Percentiles rank a stretch among this genome's conserved stretches.
These are phyloP conservation scores for Heterohyrax brucei DNA, from an alignment of 2,797 vertebrate species.

Conservation along the genomic window DNA sequence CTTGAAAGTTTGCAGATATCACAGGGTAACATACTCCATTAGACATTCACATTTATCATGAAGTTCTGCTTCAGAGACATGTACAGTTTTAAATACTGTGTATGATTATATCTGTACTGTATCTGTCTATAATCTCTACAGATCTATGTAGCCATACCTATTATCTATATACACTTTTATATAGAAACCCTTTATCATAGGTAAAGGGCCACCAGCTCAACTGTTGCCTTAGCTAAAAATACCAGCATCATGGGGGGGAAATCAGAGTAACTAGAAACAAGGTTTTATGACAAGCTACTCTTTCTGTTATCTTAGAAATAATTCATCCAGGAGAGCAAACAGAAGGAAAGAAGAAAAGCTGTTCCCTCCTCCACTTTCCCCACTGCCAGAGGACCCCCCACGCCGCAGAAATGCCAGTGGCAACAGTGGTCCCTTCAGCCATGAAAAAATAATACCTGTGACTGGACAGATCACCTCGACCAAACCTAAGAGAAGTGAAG, in stretches of 20 bases:
- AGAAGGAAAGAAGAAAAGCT: conserved; percentile 95
- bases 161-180: background rate
- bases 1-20: conserved; percentile 60
- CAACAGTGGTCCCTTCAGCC: conserved; percentile 90
- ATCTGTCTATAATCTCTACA: background rate
- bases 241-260: background rate
- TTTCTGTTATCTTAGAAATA: conserved; percentile 86
- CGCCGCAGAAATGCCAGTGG: conserved; percentile 92
- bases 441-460: conserved; percentile 90
- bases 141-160: background rate
- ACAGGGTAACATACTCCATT: background rate
- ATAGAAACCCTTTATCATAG: background rate
- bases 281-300: background rate
- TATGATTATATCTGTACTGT: background rate
- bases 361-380: conserved; percentile 96
- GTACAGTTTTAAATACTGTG: conserved; percentile 2
- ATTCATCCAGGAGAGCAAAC: conserved; percentile 94
- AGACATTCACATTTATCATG: conserved; percentile 21
- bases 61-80: conserved; percentile 41
- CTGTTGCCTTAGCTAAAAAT: conserved; percentile 51
- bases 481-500: conserved; percentile 95
- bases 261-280: conserved; percentile 27
- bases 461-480: conserved; percentile 88
- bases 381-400: conserved; percentile 94
- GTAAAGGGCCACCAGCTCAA: background rate